Evolutionary conservation across 1,140 invertebrate genomes (phyloP), one percentile per base, ranked within the genome.

Genomic region (Sipha flava): DNA sequence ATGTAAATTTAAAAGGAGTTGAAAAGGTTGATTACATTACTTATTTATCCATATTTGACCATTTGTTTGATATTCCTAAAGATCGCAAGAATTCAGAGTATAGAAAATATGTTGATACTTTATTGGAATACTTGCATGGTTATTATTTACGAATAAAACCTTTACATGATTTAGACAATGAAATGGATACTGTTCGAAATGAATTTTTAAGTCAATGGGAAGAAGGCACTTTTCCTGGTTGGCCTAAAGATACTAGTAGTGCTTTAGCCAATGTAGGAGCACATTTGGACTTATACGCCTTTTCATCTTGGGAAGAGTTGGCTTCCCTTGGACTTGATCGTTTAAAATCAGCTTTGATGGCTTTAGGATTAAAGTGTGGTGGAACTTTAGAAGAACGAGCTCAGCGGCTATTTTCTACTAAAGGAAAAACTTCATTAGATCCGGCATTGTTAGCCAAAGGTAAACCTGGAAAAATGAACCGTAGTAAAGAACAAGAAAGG

Each of bases 321-420:
- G 96, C 96, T 3, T 98, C 96, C 9, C 87, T 99, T 7, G 98
- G 98, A 52, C 86, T 99, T 81, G 98, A 99, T 88, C 91, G 98
- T 85, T 88, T 99, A 2, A 99, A 99, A 85, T 97, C 95, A 18
- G 98, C 97, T 12, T 86, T 99, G 1, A 93, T 98, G 90, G 98
- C 97, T 6, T 86, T 99, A n/a, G 95, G 95, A 1, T 87, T 99
- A 0, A 99, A 99, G 86, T 99, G 98, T 88, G 98, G 98, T 80
- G 98, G 97, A 4, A 98, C 97, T 23, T 86, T 99, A 23, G 96
- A 98, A 88, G 97, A 99, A 88, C 88, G 98, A 83, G 98, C 98
- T 5, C 93, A 98, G 84, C 89, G 98, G 84, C 88, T 99, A 79
- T 99, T 98, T 84, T 92, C 91, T 79, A 98, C 96, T 0, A 99